These are phyloP conservation scores for Rhingia rostrata DNA, from an alignment of 2,888 invertebrate species.

Conservation along the genomic window DNA sequence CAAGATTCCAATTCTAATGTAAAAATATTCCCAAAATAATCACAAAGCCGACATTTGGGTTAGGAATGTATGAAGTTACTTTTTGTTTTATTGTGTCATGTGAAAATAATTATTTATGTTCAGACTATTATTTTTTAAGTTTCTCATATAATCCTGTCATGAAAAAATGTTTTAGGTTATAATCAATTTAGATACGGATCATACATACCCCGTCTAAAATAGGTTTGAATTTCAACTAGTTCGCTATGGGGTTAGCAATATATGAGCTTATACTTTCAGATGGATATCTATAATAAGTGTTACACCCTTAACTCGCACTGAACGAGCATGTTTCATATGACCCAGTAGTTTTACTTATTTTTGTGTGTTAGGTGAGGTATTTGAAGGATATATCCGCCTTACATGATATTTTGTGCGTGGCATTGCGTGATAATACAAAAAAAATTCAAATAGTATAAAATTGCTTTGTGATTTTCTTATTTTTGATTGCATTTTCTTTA, in stretches of 20 bases:
- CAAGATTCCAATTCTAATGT: constrained; percentile 14
- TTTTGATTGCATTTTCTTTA: not conserved
- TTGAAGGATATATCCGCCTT: not conserved
- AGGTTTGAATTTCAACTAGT: too few relatives aligned
- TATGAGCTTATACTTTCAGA: too few relatives aligned
- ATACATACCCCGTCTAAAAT: too few relatives aligned
- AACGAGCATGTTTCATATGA: too few relatives aligned
- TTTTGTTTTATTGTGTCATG: not conserved
- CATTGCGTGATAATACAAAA: constrained; percentile 26
- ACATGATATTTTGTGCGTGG: not conserved
- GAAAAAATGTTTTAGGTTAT: too few relatives aligned
- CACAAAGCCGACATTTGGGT: constrained; percentile 17
- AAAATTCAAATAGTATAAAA: constrained; percentile 8
- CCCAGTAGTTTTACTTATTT: not conserved
- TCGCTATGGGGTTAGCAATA: too few relatives aligned
- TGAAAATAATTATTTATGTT: not conserved
- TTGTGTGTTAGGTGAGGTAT: not conserved
- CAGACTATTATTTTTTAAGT: not conserved
- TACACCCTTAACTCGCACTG: too few relatives aligned
- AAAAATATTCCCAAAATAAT: not conserved
- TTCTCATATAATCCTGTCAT: too few relatives aligned
- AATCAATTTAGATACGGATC: too few relatives aligned
- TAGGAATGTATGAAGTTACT: constrained; percentile 20
- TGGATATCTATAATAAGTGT: too few relatives aligned
- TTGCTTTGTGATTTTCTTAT: constrained; percentile 20